phyloP scores from a whole-genome alignment of 2,797 vertebrate species.

The Natrix natrix region DNA sequence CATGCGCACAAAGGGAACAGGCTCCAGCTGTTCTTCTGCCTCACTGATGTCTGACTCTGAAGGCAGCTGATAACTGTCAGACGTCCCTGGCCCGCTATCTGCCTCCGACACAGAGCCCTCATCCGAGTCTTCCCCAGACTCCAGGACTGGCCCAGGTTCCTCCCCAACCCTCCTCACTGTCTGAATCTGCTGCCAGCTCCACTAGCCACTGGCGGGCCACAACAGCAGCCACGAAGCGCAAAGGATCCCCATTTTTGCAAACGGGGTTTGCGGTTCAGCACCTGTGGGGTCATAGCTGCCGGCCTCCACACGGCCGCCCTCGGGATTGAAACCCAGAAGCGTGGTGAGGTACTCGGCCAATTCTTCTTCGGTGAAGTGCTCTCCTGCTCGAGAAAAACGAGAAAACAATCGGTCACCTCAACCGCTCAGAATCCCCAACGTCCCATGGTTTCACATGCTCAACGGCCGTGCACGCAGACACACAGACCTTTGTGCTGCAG shows the following conservation, averaged over 20 bases:
- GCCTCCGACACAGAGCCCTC: no score
- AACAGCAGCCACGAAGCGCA: no score
- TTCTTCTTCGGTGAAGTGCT: slow-evolving; percentile 88
- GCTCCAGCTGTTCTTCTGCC: no score
- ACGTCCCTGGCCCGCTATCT: no score
- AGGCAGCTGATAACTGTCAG: no score
- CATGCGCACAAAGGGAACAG: no score
- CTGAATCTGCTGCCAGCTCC: no score
- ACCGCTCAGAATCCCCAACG: fast-evolving
- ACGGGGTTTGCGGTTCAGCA: slow-evolving; percentile 39
- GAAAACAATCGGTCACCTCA: background rate
- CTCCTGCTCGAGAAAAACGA: slow-evolving; percentile 71
- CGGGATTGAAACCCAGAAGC: slow-evolving; percentile 73
- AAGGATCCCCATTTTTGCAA: background rate
- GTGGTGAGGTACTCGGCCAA: slow-evolving; percentile 77
- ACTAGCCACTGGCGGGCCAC: no score
- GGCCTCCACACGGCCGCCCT: slow-evolving; percentile 60
- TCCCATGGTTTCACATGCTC: background rate
- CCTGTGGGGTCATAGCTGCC: slow-evolving; percentile 55
- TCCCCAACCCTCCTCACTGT: no score
- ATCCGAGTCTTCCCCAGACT: no score
- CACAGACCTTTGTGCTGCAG: slow-evolving; percentile 82
- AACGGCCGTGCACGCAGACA: background rate
- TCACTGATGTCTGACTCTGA: no score
- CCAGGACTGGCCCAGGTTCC: no score